Evolutionary conservation across 1,140 invertebrate genomes (phyloP).

Genomic region (Ceratoteleas bidentatus): DNA sequence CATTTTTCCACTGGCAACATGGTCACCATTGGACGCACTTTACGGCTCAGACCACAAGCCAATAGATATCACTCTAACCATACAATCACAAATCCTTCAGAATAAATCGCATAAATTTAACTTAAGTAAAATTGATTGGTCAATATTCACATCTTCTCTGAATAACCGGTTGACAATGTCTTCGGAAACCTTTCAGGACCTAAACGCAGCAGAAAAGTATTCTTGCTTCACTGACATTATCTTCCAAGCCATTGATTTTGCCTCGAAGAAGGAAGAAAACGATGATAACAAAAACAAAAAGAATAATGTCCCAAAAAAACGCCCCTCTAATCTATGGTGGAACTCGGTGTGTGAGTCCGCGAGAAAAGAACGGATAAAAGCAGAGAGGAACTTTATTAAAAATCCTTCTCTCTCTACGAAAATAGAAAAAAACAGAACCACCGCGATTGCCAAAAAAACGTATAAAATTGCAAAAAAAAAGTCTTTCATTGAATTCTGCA

Average conservation of each 20-base stretch:
- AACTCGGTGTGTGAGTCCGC: conserved; percentile 5
- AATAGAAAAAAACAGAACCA: conserved; percentile 15
- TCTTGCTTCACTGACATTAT: conserved; percentile 1
- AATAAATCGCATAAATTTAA: conserved; percentile 1
- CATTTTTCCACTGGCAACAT: neutral
- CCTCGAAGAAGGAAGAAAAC: neutral
- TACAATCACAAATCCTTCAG: neutral
- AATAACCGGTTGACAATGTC: no score
- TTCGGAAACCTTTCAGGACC: neutral
- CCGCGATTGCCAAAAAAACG: conserved; percentile 12
- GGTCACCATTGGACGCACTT: neutral
- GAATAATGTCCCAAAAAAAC: neutral
- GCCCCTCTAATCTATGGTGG: conserved; percentile 7
- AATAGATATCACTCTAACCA: neutral
- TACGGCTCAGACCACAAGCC: conserved; percentile 7
- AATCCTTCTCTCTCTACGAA: neutral
- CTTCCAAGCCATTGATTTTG: no score
- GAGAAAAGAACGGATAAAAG: conserved; percentile 1
- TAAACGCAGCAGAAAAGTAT: neutral
- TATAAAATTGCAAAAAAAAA: conserved; percentile 16
- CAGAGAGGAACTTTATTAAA: conserved; percentile 10
- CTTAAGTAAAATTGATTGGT: conserved; percentile 3
- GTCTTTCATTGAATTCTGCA: conserved; percentile 14
- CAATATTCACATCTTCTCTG: neutral
- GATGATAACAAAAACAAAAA: neutral